Percentiles rank a stretch among this genome's conserved stretches.
These are phyloP conservation scores for Drosophila affinis DNA, from an alignment of 2,888 invertebrate species.

Conservation along the genomic window DNA sequence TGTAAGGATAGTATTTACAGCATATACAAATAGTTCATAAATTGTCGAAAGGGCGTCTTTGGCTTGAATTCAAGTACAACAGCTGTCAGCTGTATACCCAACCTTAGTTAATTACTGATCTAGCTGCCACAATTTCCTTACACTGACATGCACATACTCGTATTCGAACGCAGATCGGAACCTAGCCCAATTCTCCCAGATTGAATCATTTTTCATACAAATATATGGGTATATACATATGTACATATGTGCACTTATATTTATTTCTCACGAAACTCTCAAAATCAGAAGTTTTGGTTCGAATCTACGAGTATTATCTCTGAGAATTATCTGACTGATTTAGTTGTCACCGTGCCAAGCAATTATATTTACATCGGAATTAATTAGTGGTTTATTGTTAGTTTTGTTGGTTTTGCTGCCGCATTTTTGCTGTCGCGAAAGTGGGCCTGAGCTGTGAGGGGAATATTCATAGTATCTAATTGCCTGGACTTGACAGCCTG, in stretches of 20 bases:
- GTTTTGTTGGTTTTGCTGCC: constrained; percentile 1
- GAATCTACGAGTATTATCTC: constrained; percentile 42
- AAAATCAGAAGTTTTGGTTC: constrained; percentile 37
- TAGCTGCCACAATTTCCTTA: not conserved
- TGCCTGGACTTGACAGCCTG: constrained; percentile 49
- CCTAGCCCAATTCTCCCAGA: no score
- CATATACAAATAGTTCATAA: not conserved
- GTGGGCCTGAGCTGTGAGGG: constrained; percentile 10
- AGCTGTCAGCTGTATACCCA: constrained; percentile 38
- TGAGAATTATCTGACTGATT: constrained; percentile 65
- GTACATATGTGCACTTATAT: not conserved
- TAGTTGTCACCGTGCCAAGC: constrained; percentile 61
- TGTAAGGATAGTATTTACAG: constrained; percentile 69
- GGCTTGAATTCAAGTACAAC: constrained; percentile 2
- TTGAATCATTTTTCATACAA: not conserved
- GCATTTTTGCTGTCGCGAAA: constrained; percentile 27
- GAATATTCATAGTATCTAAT: constrained; percentile 34
- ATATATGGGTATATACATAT: not conserved
- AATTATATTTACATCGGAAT: constrained; percentile 62
- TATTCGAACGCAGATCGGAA: no score
- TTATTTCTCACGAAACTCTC: constrained; percentile 9
- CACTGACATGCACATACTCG: no score
- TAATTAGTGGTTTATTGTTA: constrained; percentile 20
- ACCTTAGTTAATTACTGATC: not conserved
- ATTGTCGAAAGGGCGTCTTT: no score